Evolutionary conservation across 2,888 invertebrate genomes (phyloP).

Genomic region (Dryobota labecula): DNA sequence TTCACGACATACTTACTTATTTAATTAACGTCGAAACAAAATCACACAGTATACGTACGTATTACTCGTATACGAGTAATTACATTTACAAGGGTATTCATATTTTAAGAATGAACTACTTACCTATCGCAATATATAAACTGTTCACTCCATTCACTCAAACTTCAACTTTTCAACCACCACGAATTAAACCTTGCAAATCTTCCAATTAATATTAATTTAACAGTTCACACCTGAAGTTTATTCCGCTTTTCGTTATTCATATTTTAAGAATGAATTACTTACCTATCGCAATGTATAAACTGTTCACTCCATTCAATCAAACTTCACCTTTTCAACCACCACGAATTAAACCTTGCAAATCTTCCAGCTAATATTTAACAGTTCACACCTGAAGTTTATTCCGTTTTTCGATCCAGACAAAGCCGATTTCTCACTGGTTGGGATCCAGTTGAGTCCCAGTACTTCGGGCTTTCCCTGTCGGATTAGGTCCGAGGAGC

Average conservation of each 20-base stretch:
- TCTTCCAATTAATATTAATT: slow-evolving; percentile 54
- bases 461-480: slow-evolving; percentile 47
- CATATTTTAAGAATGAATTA: too few species aligned
- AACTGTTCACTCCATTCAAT: background rate
- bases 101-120: background rate
- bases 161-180: background rate
- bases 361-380: slow-evolving; percentile 56
- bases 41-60: too few species aligned
- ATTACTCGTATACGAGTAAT: too few species aligned
- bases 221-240: slow-evolving; percentile 62
- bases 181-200: slow-evolving; percentile 28
- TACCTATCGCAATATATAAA: background rate
- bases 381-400: slow-evolving; percentile 62
- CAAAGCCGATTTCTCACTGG: slow-evolving; percentile 59
- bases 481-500: slow-evolving; percentile 52
- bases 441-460: slow-evolving; percentile 49
- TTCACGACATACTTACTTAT: too few species aligned
- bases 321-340: background rate
- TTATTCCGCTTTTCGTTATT: slow-evolving; percentile 58
- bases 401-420: slow-evolving; percentile 59
- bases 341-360: slow-evolving; percentile 11
- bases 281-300: background rate
- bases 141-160: background rate
- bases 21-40: too few species aligned
- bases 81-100: too few species aligned